A percentile compares a stretch with the other conserved stretches of the same genome.
Conservation (phyloP, 2,888 invertebrate genomes). For the Diarsia brunnea region DNA sequence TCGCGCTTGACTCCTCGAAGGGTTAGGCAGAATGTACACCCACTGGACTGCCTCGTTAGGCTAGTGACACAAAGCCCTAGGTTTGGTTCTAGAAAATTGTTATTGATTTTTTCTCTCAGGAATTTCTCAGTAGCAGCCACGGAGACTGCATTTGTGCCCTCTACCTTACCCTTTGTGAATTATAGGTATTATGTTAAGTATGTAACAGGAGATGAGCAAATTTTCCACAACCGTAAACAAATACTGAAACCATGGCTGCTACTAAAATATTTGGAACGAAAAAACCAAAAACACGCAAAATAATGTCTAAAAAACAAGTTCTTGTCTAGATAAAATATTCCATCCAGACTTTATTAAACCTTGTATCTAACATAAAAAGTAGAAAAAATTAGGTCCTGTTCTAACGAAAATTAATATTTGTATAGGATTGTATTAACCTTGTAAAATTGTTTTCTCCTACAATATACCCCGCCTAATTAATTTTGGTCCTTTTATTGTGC, state of each 20-base stretch:
- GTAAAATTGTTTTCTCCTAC: conserved; percentile 10
- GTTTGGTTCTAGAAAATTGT: too few relatives aligned
- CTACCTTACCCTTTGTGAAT: too few relatives aligned
- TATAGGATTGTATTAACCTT: conserved; percentile 26
- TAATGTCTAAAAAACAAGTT: not conserved
- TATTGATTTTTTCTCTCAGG: too few relatives aligned
- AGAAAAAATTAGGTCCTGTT: not conserved
- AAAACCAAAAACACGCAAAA: not conserved
- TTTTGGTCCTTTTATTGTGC: conserved; percentile 11
- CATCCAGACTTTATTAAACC: conserved; percentile 2
- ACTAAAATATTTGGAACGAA: not conserved
- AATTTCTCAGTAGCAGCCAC: too few relatives aligned
- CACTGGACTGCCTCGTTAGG: too few relatives aligned
- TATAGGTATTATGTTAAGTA: too few relatives aligned
- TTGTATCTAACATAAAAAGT: not conserved
- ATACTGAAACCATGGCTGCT: not conserved
- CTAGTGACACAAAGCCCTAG: too few relatives aligned
- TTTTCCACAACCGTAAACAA: not conserved
- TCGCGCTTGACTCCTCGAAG: not conserved
- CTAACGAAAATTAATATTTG: conserved; percentile 31
- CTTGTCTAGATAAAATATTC: not conserved
- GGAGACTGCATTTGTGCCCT: too few relatives aligned
- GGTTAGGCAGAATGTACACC: not conserved
- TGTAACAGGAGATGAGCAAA: not conserved
- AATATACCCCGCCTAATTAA: conserved; percentile 24